A percentile compares a stretch with the other conserved stretches of the same genome.
phyloP scores from a whole-genome alignment of 2,797 vertebrate genomes.

The Hybognathus amarus region DNA sequence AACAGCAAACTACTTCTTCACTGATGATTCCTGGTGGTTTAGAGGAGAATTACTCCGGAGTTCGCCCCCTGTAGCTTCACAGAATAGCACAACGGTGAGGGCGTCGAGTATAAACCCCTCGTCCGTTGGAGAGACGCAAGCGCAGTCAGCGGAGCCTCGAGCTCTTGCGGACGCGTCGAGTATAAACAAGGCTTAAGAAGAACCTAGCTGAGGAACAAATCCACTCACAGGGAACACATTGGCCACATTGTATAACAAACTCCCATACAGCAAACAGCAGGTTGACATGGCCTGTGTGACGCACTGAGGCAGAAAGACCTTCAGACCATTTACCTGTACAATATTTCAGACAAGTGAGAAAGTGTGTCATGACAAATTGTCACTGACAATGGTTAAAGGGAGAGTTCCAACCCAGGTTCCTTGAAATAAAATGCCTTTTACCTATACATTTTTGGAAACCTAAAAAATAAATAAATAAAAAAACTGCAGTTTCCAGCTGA shows the following conservation, averaged over 20 bases:
- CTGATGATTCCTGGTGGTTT: too few species aligned
- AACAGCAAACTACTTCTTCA: too few species aligned
- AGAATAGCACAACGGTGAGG: too few species aligned
- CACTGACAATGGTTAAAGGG: neutral
- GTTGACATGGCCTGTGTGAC: constrained; percentile 43
- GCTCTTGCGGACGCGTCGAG: too few species aligned
- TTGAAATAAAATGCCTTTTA: neutral
- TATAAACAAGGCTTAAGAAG: too few species aligned
- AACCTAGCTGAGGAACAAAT: constrained; percentile 33
- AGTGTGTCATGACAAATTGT: neutral
- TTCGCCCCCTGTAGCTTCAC: too few species aligned
- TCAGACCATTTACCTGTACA: constrained; percentile 17
- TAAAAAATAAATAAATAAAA: neutral
- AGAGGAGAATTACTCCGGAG: too few species aligned
- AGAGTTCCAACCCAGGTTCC: neutral
- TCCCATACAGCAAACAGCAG: constrained; percentile 40
- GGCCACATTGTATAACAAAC: constrained; percentile 46
- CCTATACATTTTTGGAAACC: neutral
- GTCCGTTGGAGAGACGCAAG: too few species aligned
- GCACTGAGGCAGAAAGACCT: constrained; percentile 22
- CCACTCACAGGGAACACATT: constrained; percentile 29
- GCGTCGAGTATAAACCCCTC: too few species aligned
- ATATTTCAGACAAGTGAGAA: neutral
- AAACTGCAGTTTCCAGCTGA: neutral
- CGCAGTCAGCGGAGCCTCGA: too few species aligned